Percentiles rank a stretch among this genome's conserved stretches.
phyloP scores from a whole-genome alignment of 1,140 invertebrate genomes.

The Tribolium castaneum region DNA sequence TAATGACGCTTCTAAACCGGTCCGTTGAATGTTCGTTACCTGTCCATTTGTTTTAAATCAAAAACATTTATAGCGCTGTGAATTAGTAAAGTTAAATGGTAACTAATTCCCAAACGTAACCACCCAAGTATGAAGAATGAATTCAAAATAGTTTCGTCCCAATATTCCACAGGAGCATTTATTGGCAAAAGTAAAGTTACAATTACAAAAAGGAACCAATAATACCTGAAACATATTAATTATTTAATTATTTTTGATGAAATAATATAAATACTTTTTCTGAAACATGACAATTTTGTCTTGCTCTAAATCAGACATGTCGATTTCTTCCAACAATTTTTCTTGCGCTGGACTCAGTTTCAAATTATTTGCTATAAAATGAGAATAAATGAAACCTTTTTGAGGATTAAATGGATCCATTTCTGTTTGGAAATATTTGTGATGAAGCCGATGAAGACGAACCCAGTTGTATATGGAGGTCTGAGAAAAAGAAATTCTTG shows the following conservation, averaged over 20 bases:
- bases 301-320: slow-evolving; percentile 85
- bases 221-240: slow-evolving; percentile 69
- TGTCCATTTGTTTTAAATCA: slow-evolving; percentile 76
- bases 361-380: slow-evolving; percentile 74
- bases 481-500: slow-evolving; percentile 64
- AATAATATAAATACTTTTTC: slow-evolving; percentile 68
- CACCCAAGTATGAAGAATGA: slow-evolving; percentile 67
- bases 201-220: slow-evolving; percentile 75
- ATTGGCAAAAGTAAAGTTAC: slow-evolving; percentile 77
- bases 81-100: slow-evolving; percentile 75
- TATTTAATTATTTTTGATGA: slow-evolving; percentile 18
- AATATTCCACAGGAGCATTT: slow-evolving; percentile 80
- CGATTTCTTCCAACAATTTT: slow-evolving; percentile 76
- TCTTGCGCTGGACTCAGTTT: slow-evolving; percentile 79
- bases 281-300: slow-evolving; percentile 92
- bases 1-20: too few relatives aligned
- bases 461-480: slow-evolving; percentile 84
- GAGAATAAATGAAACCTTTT: slow-evolving; percentile 87
- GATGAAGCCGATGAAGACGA: slow-evolving; percentile 87
- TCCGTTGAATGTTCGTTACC: too few relatives aligned
- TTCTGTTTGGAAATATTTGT: slow-evolving; percentile 88
- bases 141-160: slow-evolving; percentile 70
- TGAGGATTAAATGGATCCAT: slow-evolving; percentile 91
- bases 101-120: slow-evolving; percentile 71
- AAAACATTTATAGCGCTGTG: slow-evolving; percentile 78